Conservation (phyloP, 2,888 invertebrate species). For the Catocala fraxini region DNA sequence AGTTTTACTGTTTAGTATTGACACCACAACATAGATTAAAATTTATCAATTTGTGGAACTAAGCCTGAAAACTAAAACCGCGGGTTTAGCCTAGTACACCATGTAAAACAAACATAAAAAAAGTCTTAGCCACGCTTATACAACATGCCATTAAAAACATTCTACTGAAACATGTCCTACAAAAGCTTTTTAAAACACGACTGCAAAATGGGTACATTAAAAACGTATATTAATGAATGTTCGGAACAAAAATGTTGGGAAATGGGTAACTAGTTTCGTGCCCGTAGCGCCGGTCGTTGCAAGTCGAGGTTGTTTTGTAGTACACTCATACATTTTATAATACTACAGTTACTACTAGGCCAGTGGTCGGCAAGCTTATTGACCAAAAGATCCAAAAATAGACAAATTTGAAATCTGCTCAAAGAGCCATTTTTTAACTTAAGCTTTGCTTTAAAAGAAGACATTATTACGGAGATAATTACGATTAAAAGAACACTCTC, state of each 20-base stretch:
- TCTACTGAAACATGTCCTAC: not conserved
- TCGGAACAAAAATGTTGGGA: not conserved
- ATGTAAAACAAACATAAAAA: not conserved
- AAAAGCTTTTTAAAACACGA: conserved; percentile 14
- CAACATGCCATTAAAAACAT: conserved; percentile 1
- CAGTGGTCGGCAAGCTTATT: too few relatives aligned
- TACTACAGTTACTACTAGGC: too few relatives aligned
- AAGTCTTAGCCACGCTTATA: not conserved
- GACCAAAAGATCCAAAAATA: too few relatives aligned
- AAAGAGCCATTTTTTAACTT: too few relatives aligned
- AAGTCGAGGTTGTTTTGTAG: not conserved
- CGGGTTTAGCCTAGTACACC: not conserved
- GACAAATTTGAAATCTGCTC: too few relatives aligned
- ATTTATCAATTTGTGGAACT: too few relatives aligned
- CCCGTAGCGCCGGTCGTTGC: not conserved
- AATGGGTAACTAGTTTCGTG: conserved; percentile 1
- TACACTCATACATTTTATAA: too few relatives aligned
- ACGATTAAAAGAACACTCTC: too few relatives aligned
- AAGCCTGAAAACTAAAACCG: not conserved
- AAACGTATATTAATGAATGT: conserved; percentile 11
- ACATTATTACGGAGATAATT: too few relatives aligned
- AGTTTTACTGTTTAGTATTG: too few relatives aligned
- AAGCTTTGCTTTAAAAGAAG: too few relatives aligned
- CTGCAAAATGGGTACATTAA: conserved; percentile 10
- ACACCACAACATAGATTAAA: too few relatives aligned